Percentiles rank a stretch among this genome's conserved stretches.
Conservation (phyloP, 2,113 vertebrate species). For the Tragelaphus scriptus region DNA sequence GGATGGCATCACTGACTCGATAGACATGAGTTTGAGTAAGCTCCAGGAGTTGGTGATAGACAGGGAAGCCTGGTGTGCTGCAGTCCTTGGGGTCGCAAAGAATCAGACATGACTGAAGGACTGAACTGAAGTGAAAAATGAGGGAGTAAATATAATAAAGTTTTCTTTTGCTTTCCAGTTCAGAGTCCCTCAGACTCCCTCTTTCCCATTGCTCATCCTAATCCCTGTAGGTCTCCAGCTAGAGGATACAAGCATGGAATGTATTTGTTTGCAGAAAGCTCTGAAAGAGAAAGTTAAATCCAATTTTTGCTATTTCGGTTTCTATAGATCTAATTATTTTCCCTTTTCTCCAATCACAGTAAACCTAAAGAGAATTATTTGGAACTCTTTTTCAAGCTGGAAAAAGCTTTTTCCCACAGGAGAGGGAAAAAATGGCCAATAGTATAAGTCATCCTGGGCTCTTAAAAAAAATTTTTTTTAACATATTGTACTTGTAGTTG, state of each 20-base stretch:
- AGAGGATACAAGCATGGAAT: not conserved
- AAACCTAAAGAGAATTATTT: constrained; percentile 26
- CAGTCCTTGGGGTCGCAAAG: not conserved
- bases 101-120: not conserved
- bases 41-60: not conserved
- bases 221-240: not conserved
- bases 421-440: not conserved
- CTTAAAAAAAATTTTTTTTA: not conserved
- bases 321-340: constrained; percentile 15
- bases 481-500: not conserved
- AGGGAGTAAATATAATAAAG: not conserved
- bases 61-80: not conserved
- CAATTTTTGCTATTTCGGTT: not conserved
- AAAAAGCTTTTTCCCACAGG: not conserved
- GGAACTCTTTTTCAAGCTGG: not conserved
- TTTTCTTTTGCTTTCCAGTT: not conserved
- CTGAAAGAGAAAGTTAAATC: not conserved
- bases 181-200: not conserved
- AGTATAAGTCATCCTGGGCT: not conserved
- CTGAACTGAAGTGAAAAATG: constrained; percentile 4
- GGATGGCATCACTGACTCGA: not conserved
- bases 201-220: not conserved
- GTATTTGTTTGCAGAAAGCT: not conserved
- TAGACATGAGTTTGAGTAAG: not conserved
- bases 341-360: not conserved